A percentile compares a stretch with the other conserved stretches of the same genome.
Evolutionary conservation across 2,888 invertebrate species (phyloP).

Genomic region (Eupithecia subfuscata): DNA sequence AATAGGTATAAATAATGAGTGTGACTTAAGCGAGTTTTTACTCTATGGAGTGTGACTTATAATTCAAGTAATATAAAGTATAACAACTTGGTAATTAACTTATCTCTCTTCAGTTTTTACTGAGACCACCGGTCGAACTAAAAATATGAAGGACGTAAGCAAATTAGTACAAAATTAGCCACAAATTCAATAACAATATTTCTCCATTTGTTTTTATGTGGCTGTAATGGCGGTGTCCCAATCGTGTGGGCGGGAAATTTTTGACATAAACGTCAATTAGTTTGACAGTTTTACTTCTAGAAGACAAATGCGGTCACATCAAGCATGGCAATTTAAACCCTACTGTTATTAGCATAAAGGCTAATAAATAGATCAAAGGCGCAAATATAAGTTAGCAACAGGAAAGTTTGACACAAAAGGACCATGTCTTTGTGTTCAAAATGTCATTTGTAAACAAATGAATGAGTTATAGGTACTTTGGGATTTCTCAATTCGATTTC

Average conservation of each 20-base stretch:
- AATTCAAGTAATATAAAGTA: background rate
- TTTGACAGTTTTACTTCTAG: conserved; percentile 40
- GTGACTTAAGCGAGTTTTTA: too few relatives aligned
- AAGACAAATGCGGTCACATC: conserved; percentile 5
- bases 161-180: conserved; percentile 13
- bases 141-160: background rate
- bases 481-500: conserved; percentile 31
- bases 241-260: conserved; percentile 43
- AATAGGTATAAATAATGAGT: too few relatives aligned
- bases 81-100: background rate
- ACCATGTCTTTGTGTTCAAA: conserved; percentile 42
- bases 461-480: conserved; percentile 60
- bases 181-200: conserved; percentile 16
- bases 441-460: conserved; percentile 54
- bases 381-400: conserved; percentile 23
- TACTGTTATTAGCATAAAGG: conserved; percentile 1
- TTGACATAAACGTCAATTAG: conserved; percentile 48
- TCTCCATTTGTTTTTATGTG: conserved; percentile 32
- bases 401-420: conserved; percentile 47
- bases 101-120: background rate
- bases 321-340: conserved; percentile 19
- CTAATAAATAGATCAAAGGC: background rate
- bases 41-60: too few relatives aligned
- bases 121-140: background rate
- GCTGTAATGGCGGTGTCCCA: conserved; percentile 13